These are phyloP conservation scores for Palythoa grandis DNA, from an alignment of 92 coral and sea anemone genomes.

Conservation along the genomic window DNA sequence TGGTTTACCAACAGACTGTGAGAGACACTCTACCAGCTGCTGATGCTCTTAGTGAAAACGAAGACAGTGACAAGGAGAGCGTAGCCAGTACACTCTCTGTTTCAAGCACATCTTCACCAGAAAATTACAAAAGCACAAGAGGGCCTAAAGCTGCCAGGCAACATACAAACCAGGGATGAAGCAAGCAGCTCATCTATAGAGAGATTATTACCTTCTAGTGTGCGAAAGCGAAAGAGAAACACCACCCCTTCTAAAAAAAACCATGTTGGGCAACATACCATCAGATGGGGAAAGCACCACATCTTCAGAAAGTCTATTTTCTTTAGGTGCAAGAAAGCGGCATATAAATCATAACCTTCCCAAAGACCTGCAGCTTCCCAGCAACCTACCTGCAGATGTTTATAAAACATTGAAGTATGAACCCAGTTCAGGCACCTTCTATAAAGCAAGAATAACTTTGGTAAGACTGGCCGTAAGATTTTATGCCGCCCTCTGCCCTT, in stretches of 20 bases:
- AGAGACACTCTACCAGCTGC: conserved; percentile 20
- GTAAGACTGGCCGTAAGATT: conserved; percentile 10
- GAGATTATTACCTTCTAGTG: conserved; percentile 1
- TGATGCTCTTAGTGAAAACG: conserved; percentile 6
- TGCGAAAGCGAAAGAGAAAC: conserved; percentile 10
- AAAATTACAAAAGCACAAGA: conserved; percentile 15
- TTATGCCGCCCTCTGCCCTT: conserved; percentile 28
- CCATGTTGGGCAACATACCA: background rate
- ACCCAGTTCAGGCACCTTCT: conserved; percentile 18
- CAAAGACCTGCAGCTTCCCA: conserved; percentile 27
- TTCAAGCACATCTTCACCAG: conserved; percentile 1
- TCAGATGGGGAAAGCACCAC: no score
- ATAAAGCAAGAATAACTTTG: conserved; percentile 7
- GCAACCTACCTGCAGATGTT: conserved; percentile 11
- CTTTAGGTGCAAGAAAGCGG: no score
- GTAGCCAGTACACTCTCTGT: conserved; percentile 19
- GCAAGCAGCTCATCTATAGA: conserved; percentile 13
- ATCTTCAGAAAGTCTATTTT: no score
- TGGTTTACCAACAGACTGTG: conserved; percentile 11
- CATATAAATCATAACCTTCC: conserved; percentile 1
- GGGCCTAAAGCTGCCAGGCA: conserved; percentile 9
- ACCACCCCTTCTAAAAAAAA: conserved; percentile 10
- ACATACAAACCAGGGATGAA: background rate
- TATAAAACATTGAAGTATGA: conserved; percentile 6
- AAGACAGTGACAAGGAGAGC: background rate